Base-by-base conservation (phyloP, 1,140 invertebrate species). In the Lamellibrachia luymesi region DNA sequence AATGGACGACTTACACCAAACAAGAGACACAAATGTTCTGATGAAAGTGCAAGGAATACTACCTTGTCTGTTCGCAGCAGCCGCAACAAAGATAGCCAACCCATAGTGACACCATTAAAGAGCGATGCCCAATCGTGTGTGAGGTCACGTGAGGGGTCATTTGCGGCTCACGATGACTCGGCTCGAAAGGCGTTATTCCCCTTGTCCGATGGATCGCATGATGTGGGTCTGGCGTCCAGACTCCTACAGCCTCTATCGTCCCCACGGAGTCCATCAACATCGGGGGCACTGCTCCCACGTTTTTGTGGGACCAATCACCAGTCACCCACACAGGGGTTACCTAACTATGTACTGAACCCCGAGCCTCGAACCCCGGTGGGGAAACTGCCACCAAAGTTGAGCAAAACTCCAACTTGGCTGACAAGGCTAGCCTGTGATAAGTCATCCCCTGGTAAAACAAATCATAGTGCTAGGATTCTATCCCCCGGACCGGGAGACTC, bases 291-390 rank as follows among this genome's bases (percentile, higher is more conserved):
- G 17, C n/a, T 52, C 13, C 93, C 51, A 98, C 27, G 91, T 50
- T 93, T 89, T 51, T 6, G 91, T 97, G 91, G 25, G 50, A 64
- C 89, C 80, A 97, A 97, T 25, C 93, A 94, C 95, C 97, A 95
- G 91, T 98, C 97, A 0, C 98, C 97, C 0, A 98, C 97, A 0
- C 96, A 97, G 6, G 97, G 98, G 96, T 96, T 98, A 50, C 98
- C 98, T 0, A 95, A 95, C 92, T 91, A 94, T n/a, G 95, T 95
- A 17, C 90, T 94, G 8, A 94, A 94, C 93, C 93, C 93, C 5
- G 38, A 94, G 90, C 93, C 93, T 27, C 90, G 93, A 56, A 90
- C 93, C 17, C 92, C 92, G 2, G 25, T 64, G 6, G 93, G 91
- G 51, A 50, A 93, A 27, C 27, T 56, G 25, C 27, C 91, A 10